Evolutionary conservation across 2,113 vertebrate genomes (phyloP), one percentile per base, ranked within the genome.

Genomic region (Pterocles orientalis): DNA sequence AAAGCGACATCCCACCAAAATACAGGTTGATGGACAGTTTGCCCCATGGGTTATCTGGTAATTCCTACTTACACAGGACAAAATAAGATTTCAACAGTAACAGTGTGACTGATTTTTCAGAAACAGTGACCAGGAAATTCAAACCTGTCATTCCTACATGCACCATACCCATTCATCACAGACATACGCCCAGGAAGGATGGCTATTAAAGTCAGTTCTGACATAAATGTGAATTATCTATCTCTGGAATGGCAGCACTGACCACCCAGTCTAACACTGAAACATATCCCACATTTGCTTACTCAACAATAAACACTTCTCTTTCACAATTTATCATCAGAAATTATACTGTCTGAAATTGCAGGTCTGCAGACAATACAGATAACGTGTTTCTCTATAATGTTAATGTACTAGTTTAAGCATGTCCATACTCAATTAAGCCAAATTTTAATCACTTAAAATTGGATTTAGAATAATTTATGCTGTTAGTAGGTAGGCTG

Each of bases 1-100:
- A 98, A 83, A 99, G 97, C 0, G 98, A 98, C 93, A 99, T 95
- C 31, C 98, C 98, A 79, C 98, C 98, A 94, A 99, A 96, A 76
- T 98, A 98, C 51, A 99, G 90, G 82, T 96, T 97, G 72, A 99
- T 79, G 13, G 97, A 98, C 79, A 99, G 56, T 28, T 97, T 98
- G 16, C 33, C 97, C 86, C 96, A 95, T 2, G 98, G 98, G 54
- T 97, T 95, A 53, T 96, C 76, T 13, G 99, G 98, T 19, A 98
- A 95, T 62, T 99, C 98, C 99, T 99, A 51, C 53, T 89, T 65
- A 82, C 69, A 31, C 36, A 93, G 53, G 87, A 95, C n/a, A 95
- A 95, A 87, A 10, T 11, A 92, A 54, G 61, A 64, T 1, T 72
- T 0, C 43, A 56, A 48, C 1, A 60, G 39, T n/a, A 79, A 64